Evolutionary conservation across 2,113 vertebrate species (phyloP).

Genomic region (Bothrops jararaca): DNA sequence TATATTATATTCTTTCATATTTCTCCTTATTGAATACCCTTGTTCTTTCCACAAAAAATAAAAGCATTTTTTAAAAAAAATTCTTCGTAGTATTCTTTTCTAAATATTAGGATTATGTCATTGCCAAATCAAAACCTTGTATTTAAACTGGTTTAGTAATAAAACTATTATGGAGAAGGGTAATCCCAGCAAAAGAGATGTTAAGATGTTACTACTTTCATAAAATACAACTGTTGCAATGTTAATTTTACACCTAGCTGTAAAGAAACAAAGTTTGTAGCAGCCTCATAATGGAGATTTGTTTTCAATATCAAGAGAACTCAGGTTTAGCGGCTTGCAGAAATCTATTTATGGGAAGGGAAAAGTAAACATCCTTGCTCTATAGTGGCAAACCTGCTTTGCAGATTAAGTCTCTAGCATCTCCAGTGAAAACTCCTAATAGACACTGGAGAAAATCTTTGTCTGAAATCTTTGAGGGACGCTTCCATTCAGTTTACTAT

Average conservation of each 20-base stretch:
- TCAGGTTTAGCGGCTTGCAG: not conserved
- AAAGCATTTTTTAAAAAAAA: not conserved
- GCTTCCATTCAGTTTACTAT: not conserved
- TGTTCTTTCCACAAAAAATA: not conserved
- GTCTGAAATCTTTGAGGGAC: not conserved
- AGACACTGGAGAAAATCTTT: not conserved
- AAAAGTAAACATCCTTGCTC: not conserved
- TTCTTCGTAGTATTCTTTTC: not conserved
- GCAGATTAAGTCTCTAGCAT: not conserved
- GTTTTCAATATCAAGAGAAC: not conserved
- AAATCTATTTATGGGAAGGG: not conserved
- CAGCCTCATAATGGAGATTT: not conserved
- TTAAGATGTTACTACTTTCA: not conserved
- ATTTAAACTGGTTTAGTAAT: not conserved
- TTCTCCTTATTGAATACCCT: not conserved
- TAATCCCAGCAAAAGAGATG: not conserved
- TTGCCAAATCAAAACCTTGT: not conserved
- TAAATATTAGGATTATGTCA: not conserved
- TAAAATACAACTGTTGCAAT: not conserved
- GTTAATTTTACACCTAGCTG: not conserved
- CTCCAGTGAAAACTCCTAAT: not conserved
- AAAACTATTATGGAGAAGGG: not conserved
- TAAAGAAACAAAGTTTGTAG: not conserved
- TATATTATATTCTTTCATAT: conserved; percentile 24
- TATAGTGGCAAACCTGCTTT: not conserved